phyloP scores from a whole-genome alignment of 2,797 vertebrate species.

The Philypnodon macrostomus region DNA sequence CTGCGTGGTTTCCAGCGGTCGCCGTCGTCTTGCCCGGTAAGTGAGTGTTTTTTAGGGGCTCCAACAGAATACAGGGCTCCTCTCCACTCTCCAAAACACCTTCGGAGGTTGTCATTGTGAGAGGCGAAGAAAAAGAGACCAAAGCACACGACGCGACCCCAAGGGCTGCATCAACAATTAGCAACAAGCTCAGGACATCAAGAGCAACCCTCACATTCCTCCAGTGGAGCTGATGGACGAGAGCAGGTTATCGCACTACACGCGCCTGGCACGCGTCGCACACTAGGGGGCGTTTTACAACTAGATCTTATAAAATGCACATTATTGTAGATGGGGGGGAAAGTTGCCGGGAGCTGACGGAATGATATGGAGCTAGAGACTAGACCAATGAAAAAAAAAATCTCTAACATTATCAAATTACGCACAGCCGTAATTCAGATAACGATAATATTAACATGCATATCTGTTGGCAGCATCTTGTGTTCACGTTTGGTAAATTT shows the following conservation, averaged over 20 bases:
- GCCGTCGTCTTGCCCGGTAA: conserved; percentile 70
- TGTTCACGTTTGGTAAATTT: no score
- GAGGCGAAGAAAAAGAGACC: conserved; percentile 37
- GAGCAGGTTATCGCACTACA: conserved; percentile 64
- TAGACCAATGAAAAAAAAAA: no score
- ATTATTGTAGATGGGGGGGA: not conserved
- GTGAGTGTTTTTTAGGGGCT: conserved; percentile 68
- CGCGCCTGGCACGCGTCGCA: conserved; percentile 34
- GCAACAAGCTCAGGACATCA: conserved; percentile 38
- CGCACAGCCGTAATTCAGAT: no score
- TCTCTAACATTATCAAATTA: no score
- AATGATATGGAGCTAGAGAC: no score
- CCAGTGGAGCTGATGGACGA: conserved; percentile 65
- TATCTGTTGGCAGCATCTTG: no score
- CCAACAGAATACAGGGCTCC: conserved; percentile 65
- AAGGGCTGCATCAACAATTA: conserved; percentile 63
- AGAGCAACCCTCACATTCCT: conserved; percentile 70
- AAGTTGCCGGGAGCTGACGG: conserved; percentile 5
- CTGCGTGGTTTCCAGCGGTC: conserved; percentile 52
- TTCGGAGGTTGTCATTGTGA: conserved; percentile 68
- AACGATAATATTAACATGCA: no score
- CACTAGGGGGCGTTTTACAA: conserved; percentile 75
- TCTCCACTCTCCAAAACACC: conserved; percentile 61
- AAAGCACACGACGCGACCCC: conserved; percentile 34
- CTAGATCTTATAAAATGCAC: conserved; percentile 30